Evolutionary conservation across 2,888 invertebrate genomes (phyloP).

Genomic region (Proisotoma minuta): DNA sequence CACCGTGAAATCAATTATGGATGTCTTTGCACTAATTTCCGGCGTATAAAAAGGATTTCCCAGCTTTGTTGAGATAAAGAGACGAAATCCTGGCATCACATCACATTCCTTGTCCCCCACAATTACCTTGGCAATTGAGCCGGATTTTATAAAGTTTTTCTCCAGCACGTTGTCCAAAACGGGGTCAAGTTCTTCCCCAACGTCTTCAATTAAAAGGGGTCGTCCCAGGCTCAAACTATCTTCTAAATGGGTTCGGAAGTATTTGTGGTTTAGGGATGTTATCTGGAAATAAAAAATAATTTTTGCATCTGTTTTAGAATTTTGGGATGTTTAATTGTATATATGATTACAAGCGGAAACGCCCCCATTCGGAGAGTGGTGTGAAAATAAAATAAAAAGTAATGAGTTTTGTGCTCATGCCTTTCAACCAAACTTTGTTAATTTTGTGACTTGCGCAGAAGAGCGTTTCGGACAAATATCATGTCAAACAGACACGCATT

Average conservation of each 20-base stretch:
- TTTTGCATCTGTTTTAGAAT: background rate
- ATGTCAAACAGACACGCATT: no score
- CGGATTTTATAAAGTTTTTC: conserved; percentile 96
- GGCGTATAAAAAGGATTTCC: conserved; percentile 96
- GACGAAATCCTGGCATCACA: conserved; percentile 85
- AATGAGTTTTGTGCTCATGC: no score
- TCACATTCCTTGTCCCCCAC: conserved; percentile 96
- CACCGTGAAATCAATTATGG: conserved; percentile 95
- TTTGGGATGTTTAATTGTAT: no score
- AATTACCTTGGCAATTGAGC: conserved; percentile 86
- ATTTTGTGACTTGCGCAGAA: no score
- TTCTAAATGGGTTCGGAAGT: conserved; percentile 86
- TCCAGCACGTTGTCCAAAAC: conserved; percentile 94
- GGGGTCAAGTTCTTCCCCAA: conserved; percentile 90
- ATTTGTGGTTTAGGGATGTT: conserved; percentile 91
- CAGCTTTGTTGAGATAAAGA: conserved; percentile 92
- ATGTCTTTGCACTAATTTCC: conserved; percentile 92
- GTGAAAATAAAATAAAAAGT: no score
- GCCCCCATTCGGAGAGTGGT: no score
- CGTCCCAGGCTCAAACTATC: conserved; percentile 80
- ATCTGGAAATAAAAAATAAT: conserved; percentile 60
- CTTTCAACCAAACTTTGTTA: no score
- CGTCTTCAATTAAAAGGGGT: conserved; percentile 89
- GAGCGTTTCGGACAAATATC: no score
- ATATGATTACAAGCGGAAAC: no score